Evolutionary conservation across 2,888 invertebrate species (phyloP), one percentile per base, ranked within the genome.

Genomic region (Pollenia griseotomentosa): DNA sequence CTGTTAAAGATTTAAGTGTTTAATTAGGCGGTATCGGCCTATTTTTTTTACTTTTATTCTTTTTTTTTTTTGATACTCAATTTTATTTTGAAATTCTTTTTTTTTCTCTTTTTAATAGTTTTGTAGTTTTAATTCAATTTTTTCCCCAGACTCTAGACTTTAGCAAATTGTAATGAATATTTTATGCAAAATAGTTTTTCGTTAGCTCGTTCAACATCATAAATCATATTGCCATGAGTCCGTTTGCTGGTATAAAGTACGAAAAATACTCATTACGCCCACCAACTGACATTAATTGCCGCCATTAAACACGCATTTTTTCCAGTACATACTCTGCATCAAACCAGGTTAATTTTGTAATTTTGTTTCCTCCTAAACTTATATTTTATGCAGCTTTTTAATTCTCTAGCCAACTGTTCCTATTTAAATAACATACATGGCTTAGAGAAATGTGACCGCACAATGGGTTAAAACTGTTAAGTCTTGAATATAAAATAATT

Each of bases 281-380:
- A 88, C 88, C 68, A 66, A 74, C 77, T 86, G 88, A 86, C 88
- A 86, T 83, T 88, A 88, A 88, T 86, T 86, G 86, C 83, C 75
- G 73, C 80, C 88, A 84, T 87, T 87, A 84, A 86, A 81, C 59
- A 83, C 80, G 85, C 85, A 85, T 81, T 81, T 66, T 57, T 70
- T 70, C 59, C 75, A 75, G 59, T 59, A 33, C 42, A 44, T 23
- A 23, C 68, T 68, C 68, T 75, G 75, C 40, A 55, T 63, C 46
- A 73, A 73, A 75, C 71, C 77, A 51, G 77, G 65, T 81, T 85
- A 65, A 59, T 77, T 66, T 78, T 77, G 61, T 55, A 70, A 33
- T 48, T 74, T 57, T 59, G n/a, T 61, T 75, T 59, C 23, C 57
- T 57, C 10, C 4, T 12, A 55, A 46, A 63, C 33, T 80, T 63